Evolutionary conservation across 2,888 invertebrate species (phyloP).

Genomic region (Brachyptera risi): DNA sequence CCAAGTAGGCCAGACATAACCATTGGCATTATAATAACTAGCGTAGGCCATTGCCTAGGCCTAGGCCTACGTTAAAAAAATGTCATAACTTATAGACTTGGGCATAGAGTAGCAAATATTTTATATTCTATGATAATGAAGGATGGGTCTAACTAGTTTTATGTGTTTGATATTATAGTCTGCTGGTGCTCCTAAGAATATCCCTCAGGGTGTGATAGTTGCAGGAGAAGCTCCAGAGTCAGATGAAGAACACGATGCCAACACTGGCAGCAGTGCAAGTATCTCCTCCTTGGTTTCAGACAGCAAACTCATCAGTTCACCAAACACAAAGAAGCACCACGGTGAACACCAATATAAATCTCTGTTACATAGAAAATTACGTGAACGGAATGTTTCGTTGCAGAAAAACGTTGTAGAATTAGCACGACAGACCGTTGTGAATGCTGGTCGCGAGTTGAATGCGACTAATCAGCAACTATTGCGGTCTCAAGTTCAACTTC

Average conservation of each 20-base stretch:
- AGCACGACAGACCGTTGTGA: constrained; percentile 21
- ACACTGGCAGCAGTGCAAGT: constrained; percentile 31
- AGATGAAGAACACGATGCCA: constrained; percentile 32
- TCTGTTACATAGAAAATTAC: constrained; percentile 33
- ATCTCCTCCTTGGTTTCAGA: constrained; percentile 25
- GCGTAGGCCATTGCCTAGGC: no score
- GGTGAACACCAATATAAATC: constrained; percentile 29
- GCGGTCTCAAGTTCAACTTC: constrained; percentile 31
- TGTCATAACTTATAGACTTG: no score
- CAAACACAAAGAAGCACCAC: constrained; percentile 22
- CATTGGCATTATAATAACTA: no score
- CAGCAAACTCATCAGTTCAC: constrained; percentile 6
- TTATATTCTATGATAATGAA: background rate
- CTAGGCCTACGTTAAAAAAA: no score
- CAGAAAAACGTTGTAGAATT: constrained; percentile 30
- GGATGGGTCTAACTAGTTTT: no score
- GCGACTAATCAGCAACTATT: constrained; percentile 32
- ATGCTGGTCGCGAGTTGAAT: constrained; percentile 29
- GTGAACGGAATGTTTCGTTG: constrained; percentile 33
- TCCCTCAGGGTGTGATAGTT: constrained; percentile 31
- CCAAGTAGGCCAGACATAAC: no score
- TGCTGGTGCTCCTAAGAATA: no score
- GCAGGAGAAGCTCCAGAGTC: constrained; percentile 35
- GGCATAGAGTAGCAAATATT: no score
- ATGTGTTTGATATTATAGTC: no score